Evolutionary conservation across 2,888 invertebrate species (phyloP), one percentile per base, ranked within the genome.

Genomic region (Drosophila nr. perissopoda): DNA sequence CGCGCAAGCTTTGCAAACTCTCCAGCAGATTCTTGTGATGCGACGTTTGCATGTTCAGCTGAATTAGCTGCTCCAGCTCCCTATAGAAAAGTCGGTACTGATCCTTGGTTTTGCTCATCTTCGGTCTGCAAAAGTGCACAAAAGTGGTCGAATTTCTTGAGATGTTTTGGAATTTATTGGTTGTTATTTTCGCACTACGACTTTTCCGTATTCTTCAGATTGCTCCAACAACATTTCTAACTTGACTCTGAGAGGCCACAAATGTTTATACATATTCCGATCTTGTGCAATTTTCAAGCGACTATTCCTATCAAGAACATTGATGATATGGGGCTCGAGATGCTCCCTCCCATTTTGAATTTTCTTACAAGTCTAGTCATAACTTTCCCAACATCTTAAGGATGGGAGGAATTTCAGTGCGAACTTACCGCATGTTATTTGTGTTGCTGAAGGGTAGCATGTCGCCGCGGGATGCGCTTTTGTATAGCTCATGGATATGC

Each of bases 11-110:
- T 33, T 97, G 94, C 53, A 99, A 94, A 90, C 97, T 97, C 57
- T 96, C 95, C 53, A 98, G 93, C 25, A 98, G 94, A 68, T 95
- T 95, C 72, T 95, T 95, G 91, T 99, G 99, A 78, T 95, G 96
- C 5, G 96, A 94, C 0, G 98, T 96, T 61, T 96, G 96, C 33
- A 96, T 95, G 91, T 97, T 96, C 33, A 95, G 95, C 63, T 97
- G 96, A 1, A 99, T 94, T 42, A 98, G 94, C 16, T 95, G 95
- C 92, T 99, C 99, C 56, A 99, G 92, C 92, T 99, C 99, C 36
- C 95, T 95, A 97, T 98, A 99, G 92, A 99, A 95, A 34, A 97
- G 95, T 53, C 97, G 95, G 94, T 99, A 99, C 87, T 98, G 98
- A 90, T 99, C 98, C 84, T 98, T 98, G 76, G 96, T 95, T 29